A percentile compares a stretch with the other conserved stretches of the same genome.
phyloP scores from a whole-genome alignment of 2,888 invertebrate species.

The Pollenia angustigena region DNA sequence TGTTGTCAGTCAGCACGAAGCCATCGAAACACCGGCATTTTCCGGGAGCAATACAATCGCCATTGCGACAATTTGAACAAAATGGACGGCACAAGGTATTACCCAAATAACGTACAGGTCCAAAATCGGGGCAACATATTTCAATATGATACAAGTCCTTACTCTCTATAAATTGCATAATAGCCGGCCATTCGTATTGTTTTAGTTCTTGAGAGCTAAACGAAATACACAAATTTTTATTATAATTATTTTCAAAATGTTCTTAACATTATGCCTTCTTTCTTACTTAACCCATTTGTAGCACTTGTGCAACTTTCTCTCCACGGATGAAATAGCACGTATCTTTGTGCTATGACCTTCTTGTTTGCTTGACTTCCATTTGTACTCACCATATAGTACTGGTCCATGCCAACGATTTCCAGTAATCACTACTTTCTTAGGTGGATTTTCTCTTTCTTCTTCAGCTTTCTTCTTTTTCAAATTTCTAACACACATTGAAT shows the following conservation, averaged over 20 bases:
- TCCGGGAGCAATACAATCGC: constrained; percentile 79
- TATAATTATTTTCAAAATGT: background rate
- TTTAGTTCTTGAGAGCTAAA: constrained; percentile 56
- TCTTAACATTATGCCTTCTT: background rate
- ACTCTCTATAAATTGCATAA: constrained; percentile 79
- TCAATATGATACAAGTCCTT: constrained; percentile 87
- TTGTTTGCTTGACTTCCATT: constrained; percentile 21
- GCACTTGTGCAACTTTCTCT: constrained; percentile 64
- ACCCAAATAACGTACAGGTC: constrained; percentile 75
- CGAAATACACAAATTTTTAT: background rate
- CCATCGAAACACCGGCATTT: constrained; percentile 81
- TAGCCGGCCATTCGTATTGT: constrained; percentile 59
- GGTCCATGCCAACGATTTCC: constrained; percentile 71
- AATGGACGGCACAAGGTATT: constrained; percentile 78
- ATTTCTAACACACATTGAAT: constrained; percentile 53
- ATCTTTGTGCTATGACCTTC: constrained; percentile 16
- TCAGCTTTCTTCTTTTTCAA: constrained; percentile 55
- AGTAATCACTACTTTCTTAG: constrained; percentile 47
- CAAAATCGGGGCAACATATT: constrained; percentile 90
- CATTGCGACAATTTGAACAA: constrained; percentile 80
- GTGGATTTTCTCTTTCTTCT: constrained; percentile 61
- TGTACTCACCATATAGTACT: constrained; percentile 48
- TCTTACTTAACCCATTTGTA: constrained; percentile 69
- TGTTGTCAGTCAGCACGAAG: constrained; percentile 80
- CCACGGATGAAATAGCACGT: constrained; percentile 50